Evolutionary conservation across 1,140 invertebrate genomes (phyloP).

Genomic region (Philopotamus ludificatus): DNA sequence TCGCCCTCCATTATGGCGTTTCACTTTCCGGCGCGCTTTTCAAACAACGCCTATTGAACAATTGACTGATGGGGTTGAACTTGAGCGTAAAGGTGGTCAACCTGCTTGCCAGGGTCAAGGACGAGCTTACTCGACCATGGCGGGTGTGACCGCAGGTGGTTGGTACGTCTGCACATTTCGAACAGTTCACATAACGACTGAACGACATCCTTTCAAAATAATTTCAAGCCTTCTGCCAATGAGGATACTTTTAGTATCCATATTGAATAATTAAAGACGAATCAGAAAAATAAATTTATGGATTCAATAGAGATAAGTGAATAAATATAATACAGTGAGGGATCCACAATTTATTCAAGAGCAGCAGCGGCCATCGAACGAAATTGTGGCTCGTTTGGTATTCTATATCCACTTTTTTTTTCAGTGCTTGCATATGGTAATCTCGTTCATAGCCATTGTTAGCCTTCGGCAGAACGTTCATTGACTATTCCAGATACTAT

Average conservation of each 20-base stretch:
- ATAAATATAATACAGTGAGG: background rate
- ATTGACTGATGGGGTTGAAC: background rate
- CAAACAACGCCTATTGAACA: background rate
- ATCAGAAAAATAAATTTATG: too few species aligned
- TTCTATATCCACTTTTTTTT: background rate
- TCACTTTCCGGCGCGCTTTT: background rate
- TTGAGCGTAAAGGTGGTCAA: background rate
- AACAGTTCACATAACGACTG: background rate
- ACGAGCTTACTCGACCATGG: constrained; percentile 2
- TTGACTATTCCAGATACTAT: constrained; percentile 20
- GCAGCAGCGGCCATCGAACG: background rate
- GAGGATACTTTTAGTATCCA: background rate
- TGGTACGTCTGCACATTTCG: background rate
- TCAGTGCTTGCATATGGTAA: background rate
- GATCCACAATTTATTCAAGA: background rate
- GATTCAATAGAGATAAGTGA: background rate
- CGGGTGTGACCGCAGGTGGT: background rate
- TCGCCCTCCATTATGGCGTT: background rate
- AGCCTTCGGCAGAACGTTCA: constrained; percentile 7
- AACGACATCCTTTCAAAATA: background rate
- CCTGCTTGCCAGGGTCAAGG: constrained; percentile 15
- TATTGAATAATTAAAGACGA: background rate
- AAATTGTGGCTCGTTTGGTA: background rate
- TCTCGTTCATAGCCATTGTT: background rate
- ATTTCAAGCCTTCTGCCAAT: background rate